Base-by-base conservation (phyloP, 2,888 invertebrate genomes). In the Caenorhabditis wallacei region DNA sequence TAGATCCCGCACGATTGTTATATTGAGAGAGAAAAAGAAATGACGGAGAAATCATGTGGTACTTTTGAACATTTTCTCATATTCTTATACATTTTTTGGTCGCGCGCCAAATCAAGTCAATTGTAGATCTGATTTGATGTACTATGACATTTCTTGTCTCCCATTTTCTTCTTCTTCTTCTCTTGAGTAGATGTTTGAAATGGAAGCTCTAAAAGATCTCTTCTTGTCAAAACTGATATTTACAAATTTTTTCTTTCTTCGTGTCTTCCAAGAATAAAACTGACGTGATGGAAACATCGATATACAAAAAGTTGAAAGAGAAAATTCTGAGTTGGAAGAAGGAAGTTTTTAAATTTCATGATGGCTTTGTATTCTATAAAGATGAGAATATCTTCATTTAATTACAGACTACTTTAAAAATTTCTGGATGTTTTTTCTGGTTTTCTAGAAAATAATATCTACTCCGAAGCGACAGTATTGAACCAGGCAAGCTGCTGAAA, bases 1-100 rank as follows among this genome's bases (percentile, higher is more conserved):
- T 43, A 61, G 20, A 35, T 35, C 35, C 35, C 57, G 13, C 57
- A 13, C n/a, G 35, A 61, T 61, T 40, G 61, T 43, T 43, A 20
- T 4, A 20, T 30, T 30, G 48, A 43, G 24, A 43, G 16, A 22
- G 11, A n/a, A 18, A 13, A 37, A 4, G 10, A 16, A 37, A n/a
- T 26, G 51, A 53, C 16, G 40, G 54, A 69, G 69, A 69, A 57
- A 70, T 59, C 70, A 70, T 57, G 54, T 64, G 64, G 51, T 51
- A 64, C 64, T 64, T 43, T 70, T 30, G 30, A 46, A 20, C 26
- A 43, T 48, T 70, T 57, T 57, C 48, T 59, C 43, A 59, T 46
- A 57, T 66, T 56, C 43, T 30, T 30, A 8, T 30, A 16, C 24
- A 20, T 43, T 48, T 70, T 64, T 35, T 35, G 51, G 35, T 35